These are phyloP conservation scores for Gobionotothen gibberifrons DNA, from an alignment of 2,797 vertebrate species.

Conservation along the genomic window DNA sequence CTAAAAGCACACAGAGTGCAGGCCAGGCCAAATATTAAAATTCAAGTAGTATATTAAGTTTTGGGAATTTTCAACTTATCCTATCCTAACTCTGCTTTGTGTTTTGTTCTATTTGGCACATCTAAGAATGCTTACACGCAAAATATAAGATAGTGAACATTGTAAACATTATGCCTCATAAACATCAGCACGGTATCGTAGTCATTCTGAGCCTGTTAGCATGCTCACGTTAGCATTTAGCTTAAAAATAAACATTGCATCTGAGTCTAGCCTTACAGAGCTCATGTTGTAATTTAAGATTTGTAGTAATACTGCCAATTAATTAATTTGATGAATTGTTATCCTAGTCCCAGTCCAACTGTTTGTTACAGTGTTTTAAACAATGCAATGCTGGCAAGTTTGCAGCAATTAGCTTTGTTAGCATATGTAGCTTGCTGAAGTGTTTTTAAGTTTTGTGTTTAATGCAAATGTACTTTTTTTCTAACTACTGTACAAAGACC, in stretches of 20 bases:
- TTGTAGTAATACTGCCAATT: background rate
- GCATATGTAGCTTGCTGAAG: background rate
- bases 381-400: background rate
- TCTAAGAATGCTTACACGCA: background rate
- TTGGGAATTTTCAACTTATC: background rate
- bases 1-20: conserved; percentile 38
- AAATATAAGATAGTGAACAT: background rate
- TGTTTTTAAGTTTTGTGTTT: background rate
- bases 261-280: too few relatives aligned
- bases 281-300: background rate
- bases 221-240: background rate
- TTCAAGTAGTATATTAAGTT: conserved; percentile 25
- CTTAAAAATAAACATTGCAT: too few relatives aligned
- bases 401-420: background rate
- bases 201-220: background rate
- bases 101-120: background rate
- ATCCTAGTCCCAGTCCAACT: background rate
- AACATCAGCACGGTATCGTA: background rate
- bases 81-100: background rate
- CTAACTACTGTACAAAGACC: conserved; percentile 15
- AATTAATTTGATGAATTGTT: background rate
- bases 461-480: background rate
- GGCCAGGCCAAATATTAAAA: conserved; percentile 51
- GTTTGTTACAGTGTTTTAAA: background rate
- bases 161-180: background rate